Conservation (phyloP, 2,113 vertebrate species). For the Isichthys henryi region DNA sequence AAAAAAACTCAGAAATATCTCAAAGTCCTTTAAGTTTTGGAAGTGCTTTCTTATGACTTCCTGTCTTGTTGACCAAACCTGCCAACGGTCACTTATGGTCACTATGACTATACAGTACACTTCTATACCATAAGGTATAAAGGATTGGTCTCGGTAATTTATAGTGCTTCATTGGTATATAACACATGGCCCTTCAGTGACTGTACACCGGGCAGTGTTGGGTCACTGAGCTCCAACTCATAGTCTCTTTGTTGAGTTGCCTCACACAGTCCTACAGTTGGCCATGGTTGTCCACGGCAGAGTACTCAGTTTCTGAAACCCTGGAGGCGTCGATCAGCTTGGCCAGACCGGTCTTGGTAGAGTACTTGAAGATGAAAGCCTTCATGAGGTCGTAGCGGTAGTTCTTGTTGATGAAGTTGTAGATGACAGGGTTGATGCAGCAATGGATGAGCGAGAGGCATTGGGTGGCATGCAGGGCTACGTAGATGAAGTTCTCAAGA, state of each 20-base stretch:
- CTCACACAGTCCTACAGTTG: constrained; percentile 25
- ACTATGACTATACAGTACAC: background rate
- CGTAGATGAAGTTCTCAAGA: constrained; percentile 73
- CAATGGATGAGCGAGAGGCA: constrained; percentile 82
- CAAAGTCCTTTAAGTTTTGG: constrained; percentile 9
- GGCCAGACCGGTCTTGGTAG: constrained; percentile 77
- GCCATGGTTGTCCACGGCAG: constrained; percentile 61
- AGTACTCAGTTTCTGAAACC: constrained; percentile 72
- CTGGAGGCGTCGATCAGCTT: constrained; percentile 74
- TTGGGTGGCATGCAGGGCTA: constrained; percentile 74
- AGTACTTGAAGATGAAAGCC: constrained; percentile 88
- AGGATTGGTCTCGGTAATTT: constrained; percentile 9
- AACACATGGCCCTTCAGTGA: background rate
- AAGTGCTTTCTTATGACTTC: constrained; percentile 26
- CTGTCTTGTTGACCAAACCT: background rate
- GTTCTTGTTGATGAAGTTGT: constrained; percentile 79
- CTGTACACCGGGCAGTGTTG: background rate
- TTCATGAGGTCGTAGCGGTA: constrained; percentile 87
- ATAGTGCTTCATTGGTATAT: constrained; percentile 23
- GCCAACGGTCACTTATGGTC: background rate
- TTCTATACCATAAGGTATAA: background rate
- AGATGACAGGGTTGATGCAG: constrained; percentile 81
- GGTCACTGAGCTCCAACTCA: background rate
- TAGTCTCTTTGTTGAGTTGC: background rate
- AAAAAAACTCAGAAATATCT: constrained; percentile 1